These are phyloP conservation scores for Drosophila ogumai DNA, from an alignment of 1,140 invertebrate species.

Conservation along the genomic window DNA sequence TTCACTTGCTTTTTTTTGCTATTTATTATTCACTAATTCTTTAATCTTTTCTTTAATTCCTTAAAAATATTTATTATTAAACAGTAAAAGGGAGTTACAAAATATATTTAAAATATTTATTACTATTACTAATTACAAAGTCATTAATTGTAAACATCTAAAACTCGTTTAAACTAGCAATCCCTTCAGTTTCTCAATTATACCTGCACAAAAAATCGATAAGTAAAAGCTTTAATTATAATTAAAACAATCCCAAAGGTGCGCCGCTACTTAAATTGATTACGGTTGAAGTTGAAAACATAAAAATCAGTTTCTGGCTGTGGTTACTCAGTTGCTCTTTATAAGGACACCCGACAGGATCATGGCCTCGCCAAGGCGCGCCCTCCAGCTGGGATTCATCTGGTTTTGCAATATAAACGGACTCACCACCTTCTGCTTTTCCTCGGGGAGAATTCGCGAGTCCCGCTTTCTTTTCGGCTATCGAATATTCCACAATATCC, in stretches of 20 bases:
- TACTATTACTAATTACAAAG: not conserved
- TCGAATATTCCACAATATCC: conserved; percentile 13
- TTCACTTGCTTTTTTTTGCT: no score
- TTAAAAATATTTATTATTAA: not conserved
- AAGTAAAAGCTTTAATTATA: not conserved
- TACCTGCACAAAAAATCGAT: not conserved
- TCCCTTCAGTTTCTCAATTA: not conserved
- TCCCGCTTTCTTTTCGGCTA: conserved; percentile 16
- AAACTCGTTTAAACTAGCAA: not conserved
- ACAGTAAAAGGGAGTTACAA: not conserved
- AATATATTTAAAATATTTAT: not conserved
- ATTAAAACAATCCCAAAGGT: conserved; percentile 1
- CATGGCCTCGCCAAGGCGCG: conserved; percentile 5
- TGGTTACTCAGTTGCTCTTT: not conserved
- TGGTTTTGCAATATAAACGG: conserved; percentile 32
- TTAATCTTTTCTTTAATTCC: no score
- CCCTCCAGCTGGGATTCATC: conserved; percentile 15
- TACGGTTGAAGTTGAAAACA: not conserved
- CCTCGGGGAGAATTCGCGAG: conserved; percentile 1
- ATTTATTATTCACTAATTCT: no score
- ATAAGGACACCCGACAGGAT: not conserved
- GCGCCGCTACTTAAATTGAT: not conserved
- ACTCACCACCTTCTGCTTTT: not conserved
- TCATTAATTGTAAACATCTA: no score
- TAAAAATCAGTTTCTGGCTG: not conserved